Percentiles rank a stretch among this genome's conserved stretches.
phyloP scores from a whole-genome alignment of 2,797 vertebrate species.

The Pitangus sulphuratus region DNA sequence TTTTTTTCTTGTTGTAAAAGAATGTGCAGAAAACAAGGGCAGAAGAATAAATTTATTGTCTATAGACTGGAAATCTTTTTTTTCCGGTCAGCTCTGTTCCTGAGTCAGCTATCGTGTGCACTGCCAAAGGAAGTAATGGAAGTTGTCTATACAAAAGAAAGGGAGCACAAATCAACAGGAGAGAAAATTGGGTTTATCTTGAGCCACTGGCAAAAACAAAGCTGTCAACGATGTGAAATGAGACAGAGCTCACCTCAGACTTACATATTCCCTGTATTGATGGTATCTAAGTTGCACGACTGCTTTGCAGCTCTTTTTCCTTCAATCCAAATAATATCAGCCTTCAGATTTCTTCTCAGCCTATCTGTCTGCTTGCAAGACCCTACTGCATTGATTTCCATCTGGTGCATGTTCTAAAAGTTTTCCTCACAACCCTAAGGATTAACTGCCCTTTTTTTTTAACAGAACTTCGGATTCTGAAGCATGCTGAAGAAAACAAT shows the following conservation, averaged over 20 bases:
- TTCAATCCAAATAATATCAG: background rate
- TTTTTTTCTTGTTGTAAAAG: background rate
- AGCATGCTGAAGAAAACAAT: background rate
- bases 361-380: slow-evolving; percentile 5
- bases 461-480: background rate
- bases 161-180: slow-evolving; percentile 20
- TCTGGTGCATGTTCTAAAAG: slow-evolving; percentile 14
- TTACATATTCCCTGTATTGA: background rate
- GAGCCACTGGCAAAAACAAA: slow-evolving; percentile 12
- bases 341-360: background rate
- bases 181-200: slow-evolving; percentile 28
- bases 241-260: background rate
- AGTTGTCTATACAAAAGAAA: slow-evolving; percentile 21
- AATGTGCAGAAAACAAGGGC: background rate
- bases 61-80: background rate
- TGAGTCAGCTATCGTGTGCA: background rate
- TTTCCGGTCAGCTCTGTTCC: background rate
- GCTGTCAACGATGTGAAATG: background rate
- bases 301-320: background rate
- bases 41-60: background rate
- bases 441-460: background rate
- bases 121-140: slow-evolving; percentile 38
- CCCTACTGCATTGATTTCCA: slow-evolving; percentile 38
- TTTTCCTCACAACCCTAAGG: background rate
- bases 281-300: background rate